Base-by-base conservation (phyloP, 1,140 invertebrate genomes). In the Adelges cooleyi region DNA sequence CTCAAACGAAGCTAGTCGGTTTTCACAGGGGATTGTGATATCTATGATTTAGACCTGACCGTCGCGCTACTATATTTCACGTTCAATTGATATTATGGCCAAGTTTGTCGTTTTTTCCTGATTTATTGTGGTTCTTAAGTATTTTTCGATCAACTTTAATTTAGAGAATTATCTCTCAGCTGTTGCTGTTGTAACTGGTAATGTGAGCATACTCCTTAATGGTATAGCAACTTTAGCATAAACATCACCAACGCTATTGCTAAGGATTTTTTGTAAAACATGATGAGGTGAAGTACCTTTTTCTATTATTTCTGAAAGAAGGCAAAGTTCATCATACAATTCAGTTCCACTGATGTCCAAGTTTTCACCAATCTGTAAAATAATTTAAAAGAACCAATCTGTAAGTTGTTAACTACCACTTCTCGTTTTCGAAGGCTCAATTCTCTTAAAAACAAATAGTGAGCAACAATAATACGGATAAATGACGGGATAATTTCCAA, bases 271-370 rank as follows among this genome's bases (percentile, higher is more conserved):
- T 54, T 25, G 20, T 54, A 40, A 38, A n/a, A 53, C 51, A 20
- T 36, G 18, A 22, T 36, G 29, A 53, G 33, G 29, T 22, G 52
- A n/a, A 4, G 52, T n/a, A 22, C 33, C 52, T 54, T 54, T 38
- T 40, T 40, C 20, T 17, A 40, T 54, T 23, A 54, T 54, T 54
- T 54, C 52, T 40, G 52, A 54, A 40, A 54, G 36, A 54, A 54
- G 33, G 15, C 13, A 38, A 23, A 54, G 20, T 6, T 53, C 36
- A 54, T 54, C 52, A 54, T 40, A 54, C 13, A 40, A 54, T 15
- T 54, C 52, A 15, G 13, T n/a, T 40, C 36, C 52, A 54, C 18
- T 54, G 3, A 54, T 54, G 13, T 40, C 36, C 33, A 17, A 22
- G 33, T 38, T 40, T 54, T 54, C 20, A 23, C 33, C 51, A 38